phyloP scores from a whole-genome alignment of 2,888 invertebrate species.

The Nasonia oneida region DNA sequence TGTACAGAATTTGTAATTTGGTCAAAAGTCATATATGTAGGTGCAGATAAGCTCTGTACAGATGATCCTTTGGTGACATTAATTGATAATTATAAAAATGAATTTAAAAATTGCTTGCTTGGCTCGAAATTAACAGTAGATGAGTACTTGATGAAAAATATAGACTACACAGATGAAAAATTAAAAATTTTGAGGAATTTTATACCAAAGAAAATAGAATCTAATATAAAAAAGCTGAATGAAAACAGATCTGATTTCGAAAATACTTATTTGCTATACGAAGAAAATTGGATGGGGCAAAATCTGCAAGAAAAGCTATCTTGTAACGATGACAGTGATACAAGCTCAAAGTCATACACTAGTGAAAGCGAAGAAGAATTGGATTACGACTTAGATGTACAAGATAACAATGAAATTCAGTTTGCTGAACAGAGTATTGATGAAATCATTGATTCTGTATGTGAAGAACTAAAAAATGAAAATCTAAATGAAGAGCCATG shows the following conservation, averaged over 20 bases:
- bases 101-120: not conserved
- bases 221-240: not conserved
- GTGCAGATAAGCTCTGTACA: not conserved
- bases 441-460: not conserved
- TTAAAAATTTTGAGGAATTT: not conserved
- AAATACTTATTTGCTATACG: not conserved
- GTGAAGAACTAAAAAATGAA: not conserved
- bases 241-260: not conserved
- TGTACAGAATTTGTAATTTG: constrained; percentile 24
- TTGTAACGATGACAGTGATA: not conserved
- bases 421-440: not conserved
- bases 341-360: not conserved
- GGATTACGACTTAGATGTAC: not conserved
- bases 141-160: not conserved
- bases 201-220: not conserved
- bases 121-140: not conserved
- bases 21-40: constrained; percentile 1
- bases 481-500: not conserved
- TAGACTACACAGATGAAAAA: not conserved
- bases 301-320: not conserved
- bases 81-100: not conserved
- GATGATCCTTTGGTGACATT: not conserved
- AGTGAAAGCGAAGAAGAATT: not conserved
- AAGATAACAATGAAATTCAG: not conserved
- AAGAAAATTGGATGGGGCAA: constrained; percentile 18